Conservation (phyloP, 1,140 invertebrate genomes). For the Dendrolimus kikuchii region DNA sequence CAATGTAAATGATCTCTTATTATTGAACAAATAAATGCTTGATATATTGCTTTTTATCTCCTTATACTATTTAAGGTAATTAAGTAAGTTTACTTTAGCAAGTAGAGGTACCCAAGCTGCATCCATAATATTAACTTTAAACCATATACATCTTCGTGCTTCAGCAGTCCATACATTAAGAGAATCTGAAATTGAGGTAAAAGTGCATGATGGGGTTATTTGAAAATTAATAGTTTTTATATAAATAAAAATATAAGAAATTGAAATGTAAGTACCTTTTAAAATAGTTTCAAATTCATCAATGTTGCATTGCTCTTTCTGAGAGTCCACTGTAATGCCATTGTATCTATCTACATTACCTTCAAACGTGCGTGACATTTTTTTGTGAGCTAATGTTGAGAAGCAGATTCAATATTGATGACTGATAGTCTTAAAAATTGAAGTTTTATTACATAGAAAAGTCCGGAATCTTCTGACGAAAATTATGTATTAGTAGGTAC, state of each 20-base stretch:
- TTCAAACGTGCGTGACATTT: conserved; percentile 31
- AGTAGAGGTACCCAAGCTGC: conserved; percentile 85
- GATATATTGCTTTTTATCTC: no score
- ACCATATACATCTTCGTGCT: conserved; percentile 86
- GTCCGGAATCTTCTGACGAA: no score
- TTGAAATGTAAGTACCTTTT: background rate
- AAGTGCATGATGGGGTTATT: conserved; percentile 5
- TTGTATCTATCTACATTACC: conserved; percentile 79
- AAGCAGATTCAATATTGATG: no score
- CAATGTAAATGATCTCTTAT: no score
- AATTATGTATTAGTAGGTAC: no score
- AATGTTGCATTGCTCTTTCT: conserved; percentile 70
- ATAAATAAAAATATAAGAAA: background rate
- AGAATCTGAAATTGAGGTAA: conserved; percentile 74
- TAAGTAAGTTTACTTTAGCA: conserved; percentile 73
- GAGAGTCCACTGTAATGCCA: conserved; percentile 79
- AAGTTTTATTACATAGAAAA: no score
- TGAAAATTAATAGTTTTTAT: conserved; percentile 3
- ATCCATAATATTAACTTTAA: conserved; percentile 80
- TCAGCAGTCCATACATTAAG: conserved; percentile 78
- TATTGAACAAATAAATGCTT: no score
- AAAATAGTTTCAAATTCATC: conserved; percentile 5
- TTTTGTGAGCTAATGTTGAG: conserved; percentile 1
- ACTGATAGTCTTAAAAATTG: no score
- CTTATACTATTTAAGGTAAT: background rate